These are phyloP conservation scores for Drosophila repleta DNA, from an alignment of 1,140 invertebrate genomes.

Conservation along the genomic window DNA sequence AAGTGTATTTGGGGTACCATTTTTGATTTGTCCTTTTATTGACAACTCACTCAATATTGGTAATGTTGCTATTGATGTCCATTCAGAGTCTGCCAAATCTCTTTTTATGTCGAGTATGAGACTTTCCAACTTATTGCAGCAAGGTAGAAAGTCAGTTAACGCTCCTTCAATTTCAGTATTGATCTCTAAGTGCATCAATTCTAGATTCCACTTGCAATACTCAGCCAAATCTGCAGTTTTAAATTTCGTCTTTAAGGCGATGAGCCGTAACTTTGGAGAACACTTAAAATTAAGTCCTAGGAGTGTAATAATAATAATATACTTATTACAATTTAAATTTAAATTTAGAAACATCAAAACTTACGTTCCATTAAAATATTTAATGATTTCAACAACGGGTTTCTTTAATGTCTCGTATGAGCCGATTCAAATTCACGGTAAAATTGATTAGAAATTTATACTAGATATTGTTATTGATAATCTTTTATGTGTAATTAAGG, in stretches of 20 bases:
- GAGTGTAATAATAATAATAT: not conserved
- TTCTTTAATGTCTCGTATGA: not conserved
- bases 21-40: conserved; percentile 4
- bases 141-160: conserved; percentile 1
- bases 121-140: not conserved
- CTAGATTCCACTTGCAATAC: conserved; percentile 10
- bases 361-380: conserved; percentile 3
- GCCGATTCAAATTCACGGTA: too few relatives aligned
- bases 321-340: too few relatives aligned
- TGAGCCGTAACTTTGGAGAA: not conserved
- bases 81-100: not conserved
- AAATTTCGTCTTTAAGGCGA: not conserved
- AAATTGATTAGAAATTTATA: too few relatives aligned
- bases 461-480: too few relatives aligned
- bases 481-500: too few relatives aligned
- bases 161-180: not conserved
- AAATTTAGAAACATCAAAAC: not conserved
- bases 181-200: not conserved
- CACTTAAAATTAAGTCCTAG: not conserved
- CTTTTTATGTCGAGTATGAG: not conserved
- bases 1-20: not conserved
- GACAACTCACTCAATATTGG: not conserved
- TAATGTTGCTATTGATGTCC: not conserved
- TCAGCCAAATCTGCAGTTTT: not conserved
- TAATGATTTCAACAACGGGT: not conserved